Evolutionary conservation across 2,797 vertebrate species (phyloP).

Genomic region (Diplodus sargus): DNA sequence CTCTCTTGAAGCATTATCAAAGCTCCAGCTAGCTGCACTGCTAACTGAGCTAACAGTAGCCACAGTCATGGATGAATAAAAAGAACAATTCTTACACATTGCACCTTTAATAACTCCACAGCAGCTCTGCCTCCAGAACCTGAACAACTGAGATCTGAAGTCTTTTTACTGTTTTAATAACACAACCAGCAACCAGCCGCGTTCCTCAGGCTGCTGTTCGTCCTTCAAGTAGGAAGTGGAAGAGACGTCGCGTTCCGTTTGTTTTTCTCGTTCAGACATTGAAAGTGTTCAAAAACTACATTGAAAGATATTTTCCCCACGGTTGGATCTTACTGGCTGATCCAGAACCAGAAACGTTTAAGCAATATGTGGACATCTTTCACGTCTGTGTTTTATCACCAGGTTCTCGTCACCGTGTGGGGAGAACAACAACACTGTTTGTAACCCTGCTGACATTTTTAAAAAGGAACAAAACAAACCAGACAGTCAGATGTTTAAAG

Average conservation of each 20-base stretch:
- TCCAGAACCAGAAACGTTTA: conserved; percentile 13
- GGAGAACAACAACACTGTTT: background rate
- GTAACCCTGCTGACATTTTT: background rate
- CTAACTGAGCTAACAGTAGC: no score
- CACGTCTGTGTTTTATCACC: conserved; percentile 9
- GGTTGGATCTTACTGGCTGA: conserved; percentile 13
- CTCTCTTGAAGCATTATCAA: no score
- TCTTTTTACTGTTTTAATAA: conserved; percentile 17
- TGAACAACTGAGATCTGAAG: background rate
- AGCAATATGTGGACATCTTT: conserved; percentile 34
- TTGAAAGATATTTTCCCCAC: background rate
- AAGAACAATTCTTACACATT: no score
- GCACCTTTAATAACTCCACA: background rate
- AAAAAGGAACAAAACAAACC: background rate
- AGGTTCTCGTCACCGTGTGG: background rate
- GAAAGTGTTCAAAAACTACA: background rate
- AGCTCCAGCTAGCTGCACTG: no score
- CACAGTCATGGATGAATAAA: no score
- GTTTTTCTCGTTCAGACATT: background rate
- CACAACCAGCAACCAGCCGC: background rate
- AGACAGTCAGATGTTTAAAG: conserved; percentile 16
- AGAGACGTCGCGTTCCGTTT: background rate
- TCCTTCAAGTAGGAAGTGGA: background rate
- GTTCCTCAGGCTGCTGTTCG: background rate
- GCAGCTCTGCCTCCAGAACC: conserved; percentile 2